Conservation (phyloP, 1,140 invertebrate genomes). For the Drosophila kanapiae region DNA sequence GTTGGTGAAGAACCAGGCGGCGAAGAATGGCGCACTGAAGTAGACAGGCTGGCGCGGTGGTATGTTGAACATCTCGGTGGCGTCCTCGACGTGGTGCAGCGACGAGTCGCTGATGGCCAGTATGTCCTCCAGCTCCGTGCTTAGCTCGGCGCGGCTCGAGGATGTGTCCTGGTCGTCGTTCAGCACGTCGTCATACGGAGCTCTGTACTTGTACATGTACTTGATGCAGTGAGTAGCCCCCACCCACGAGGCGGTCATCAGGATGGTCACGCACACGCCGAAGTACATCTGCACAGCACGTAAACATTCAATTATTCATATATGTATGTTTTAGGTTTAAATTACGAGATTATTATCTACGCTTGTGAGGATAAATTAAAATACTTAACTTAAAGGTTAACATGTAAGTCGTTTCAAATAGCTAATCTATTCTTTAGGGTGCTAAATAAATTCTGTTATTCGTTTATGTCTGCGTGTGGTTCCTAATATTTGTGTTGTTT, state of each 20-base stretch:
- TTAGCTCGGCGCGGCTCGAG: constrained; percentile 82
- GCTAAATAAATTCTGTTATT: too few species aligned
- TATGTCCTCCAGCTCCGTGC: constrained; percentile 84
- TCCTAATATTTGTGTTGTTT: too few species aligned
- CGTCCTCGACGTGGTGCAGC: constrained; percentile 80
- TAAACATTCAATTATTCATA: not conserved
- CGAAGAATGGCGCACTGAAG: constrained; percentile 95
- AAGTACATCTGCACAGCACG: constrained; percentile 90
- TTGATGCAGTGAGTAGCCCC: constrained; percentile 95
- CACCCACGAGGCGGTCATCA: constrained; percentile 95
- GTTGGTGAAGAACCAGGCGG: constrained; percentile 97
- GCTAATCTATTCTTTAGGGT: too few species aligned
- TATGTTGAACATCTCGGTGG: constrained; percentile 82
- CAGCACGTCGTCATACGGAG: constrained; percentile 82
- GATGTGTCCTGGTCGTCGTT: constrained; percentile 85
- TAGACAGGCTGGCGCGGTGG: constrained; percentile 74
- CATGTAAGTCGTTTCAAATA: too few species aligned
- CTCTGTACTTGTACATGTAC: constrained; percentile 90
- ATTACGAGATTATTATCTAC: not conserved
- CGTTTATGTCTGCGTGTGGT: too few species aligned
- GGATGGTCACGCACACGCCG: constrained; percentile 93
- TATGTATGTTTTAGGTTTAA: not conserved
- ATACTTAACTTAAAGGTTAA: not conserved
- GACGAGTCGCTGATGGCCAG: constrained; percentile 86
- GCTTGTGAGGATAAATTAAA: not conserved